Conservation (phyloP, 53 echinoderm and acorn worm species). For the Echinometra lucunter region DNA sequence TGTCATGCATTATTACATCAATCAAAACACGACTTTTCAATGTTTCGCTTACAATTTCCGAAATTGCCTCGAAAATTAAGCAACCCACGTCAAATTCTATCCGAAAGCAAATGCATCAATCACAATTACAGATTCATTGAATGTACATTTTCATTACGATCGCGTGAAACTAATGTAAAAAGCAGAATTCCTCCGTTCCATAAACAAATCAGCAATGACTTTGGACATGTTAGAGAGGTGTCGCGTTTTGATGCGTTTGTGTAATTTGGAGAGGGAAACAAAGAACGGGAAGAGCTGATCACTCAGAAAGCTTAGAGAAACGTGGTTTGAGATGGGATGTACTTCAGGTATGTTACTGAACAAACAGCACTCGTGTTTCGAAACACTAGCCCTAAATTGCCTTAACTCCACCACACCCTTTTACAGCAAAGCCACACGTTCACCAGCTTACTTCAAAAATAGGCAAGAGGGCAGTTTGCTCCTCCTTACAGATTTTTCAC, state of each 20-base stretch:
- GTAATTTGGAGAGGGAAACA: too few species aligned
- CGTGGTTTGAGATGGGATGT: not conserved
- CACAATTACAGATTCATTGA: not conserved
- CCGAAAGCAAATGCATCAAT: not conserved
- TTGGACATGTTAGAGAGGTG: not conserved
- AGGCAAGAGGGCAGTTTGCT: too few species aligned
- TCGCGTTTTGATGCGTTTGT: not conserved
- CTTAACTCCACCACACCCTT: not conserved
- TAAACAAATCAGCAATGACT: not conserved
- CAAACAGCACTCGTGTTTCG: not conserved
- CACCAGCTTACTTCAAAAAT: too few species aligned
- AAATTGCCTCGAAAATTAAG: not conserved
- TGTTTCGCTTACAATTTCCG: too few species aligned
- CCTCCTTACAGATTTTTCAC: too few species aligned
- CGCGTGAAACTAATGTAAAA: not conserved
- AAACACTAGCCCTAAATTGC: not conserved
- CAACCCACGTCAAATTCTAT: not conserved
- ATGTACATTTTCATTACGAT: not conserved
- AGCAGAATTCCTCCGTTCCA: not conserved
- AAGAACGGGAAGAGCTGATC: not conserved
- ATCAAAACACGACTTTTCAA: too few species aligned
- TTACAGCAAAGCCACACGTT: not conserved
- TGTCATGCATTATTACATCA: not conserved
- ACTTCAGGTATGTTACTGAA: conserved; percentile 22
- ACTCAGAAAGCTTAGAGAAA: not conserved